These are phyloP conservation scores for Tolypeutes matacus DNA, from an alignment of 2,797 vertebrate species.

Conservation along the genomic window DNA sequence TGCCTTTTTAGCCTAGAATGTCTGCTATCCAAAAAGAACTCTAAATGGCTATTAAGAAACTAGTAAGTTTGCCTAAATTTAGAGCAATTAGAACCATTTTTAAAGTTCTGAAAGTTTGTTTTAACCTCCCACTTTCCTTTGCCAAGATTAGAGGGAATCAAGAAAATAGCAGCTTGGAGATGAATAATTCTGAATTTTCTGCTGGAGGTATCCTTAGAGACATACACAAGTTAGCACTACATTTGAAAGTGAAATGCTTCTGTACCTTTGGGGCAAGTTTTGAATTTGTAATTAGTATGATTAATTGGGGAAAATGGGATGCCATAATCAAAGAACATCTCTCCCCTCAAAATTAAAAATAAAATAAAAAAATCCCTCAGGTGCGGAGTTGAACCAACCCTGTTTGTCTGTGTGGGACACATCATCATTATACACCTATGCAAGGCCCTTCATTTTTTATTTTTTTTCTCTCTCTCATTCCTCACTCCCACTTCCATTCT, in stretches of 20 bases:
- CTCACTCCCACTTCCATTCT: not conserved
- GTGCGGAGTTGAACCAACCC: not conserved
- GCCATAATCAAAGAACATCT: constrained; percentile 27
- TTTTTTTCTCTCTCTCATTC: not conserved
- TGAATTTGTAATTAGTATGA: constrained; percentile 69
- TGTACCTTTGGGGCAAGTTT: constrained; percentile 44
- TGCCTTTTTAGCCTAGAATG: constrained; percentile 53
- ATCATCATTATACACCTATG: not conserved
- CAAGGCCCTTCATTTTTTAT: not conserved
- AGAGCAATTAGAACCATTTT: constrained; percentile 78
- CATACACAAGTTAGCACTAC: not conserved
- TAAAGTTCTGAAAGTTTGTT: constrained; percentile 68
- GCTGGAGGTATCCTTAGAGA: constrained; percentile 9
- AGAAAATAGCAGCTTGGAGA: constrained; percentile 65
- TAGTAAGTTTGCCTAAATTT: constrained; percentile 67
- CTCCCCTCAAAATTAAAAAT: not conserved
- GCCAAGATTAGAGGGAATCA: constrained; percentile 67
- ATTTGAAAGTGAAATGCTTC: constrained; percentile 51
- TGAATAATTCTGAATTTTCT: not conserved
- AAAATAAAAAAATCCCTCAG: not conserved
- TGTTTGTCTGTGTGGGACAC: not conserved
- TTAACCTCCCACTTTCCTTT: constrained; percentile 55
- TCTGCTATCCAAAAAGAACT: constrained; percentile 62
- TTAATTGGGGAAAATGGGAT: constrained; percentile 52
- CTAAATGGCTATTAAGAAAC: constrained; percentile 72